Conservation (phyloP, 2,888 invertebrate species). For the Keiferia lycopersicella region DNA sequence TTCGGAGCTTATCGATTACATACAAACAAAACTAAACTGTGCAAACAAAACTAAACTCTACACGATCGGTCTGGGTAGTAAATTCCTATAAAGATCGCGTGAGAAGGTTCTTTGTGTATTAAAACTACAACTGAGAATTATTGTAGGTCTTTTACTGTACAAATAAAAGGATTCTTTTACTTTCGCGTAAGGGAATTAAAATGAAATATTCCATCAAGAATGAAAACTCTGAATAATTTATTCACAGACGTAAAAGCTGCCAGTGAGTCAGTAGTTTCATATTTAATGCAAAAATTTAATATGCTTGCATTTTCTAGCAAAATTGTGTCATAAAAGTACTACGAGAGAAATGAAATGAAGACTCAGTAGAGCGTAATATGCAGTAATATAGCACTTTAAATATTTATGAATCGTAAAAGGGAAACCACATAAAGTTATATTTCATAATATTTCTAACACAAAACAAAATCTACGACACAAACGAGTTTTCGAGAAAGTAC, state of each 20-base stretch:
- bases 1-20: too few relatives aligned
- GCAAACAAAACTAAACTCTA: too few relatives aligned
- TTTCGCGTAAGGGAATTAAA: not conserved
- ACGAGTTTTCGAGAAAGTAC: too few relatives aligned
- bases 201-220: not conserved
- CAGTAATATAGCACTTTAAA: not conserved
- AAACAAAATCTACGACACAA: not conserved
- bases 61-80: too few relatives aligned
- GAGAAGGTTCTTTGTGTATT: too few relatives aligned
- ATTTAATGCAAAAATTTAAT: constrained; percentile 15
- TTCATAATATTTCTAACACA: too few relatives aligned
- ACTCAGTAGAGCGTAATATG: not conserved
- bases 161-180: too few relatives aligned
- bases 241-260: not conserved
- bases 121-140: too few relatives aligned
- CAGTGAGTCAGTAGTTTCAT: constrained; percentile 2
- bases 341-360: constrained; percentile 9
- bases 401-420: constrained; percentile 2
- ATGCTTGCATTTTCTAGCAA: constrained; percentile 6
- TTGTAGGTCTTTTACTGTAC: too few relatives aligned
- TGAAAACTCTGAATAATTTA: not conserved
- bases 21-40: too few relatives aligned
- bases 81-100: too few relatives aligned
- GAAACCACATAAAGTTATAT: not conserved
- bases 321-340: constrained; percentile 9